Evolutionary conservation across 2,888 invertebrate species (phyloP).

Genomic region (Zhengitettix transpicula): DNA sequence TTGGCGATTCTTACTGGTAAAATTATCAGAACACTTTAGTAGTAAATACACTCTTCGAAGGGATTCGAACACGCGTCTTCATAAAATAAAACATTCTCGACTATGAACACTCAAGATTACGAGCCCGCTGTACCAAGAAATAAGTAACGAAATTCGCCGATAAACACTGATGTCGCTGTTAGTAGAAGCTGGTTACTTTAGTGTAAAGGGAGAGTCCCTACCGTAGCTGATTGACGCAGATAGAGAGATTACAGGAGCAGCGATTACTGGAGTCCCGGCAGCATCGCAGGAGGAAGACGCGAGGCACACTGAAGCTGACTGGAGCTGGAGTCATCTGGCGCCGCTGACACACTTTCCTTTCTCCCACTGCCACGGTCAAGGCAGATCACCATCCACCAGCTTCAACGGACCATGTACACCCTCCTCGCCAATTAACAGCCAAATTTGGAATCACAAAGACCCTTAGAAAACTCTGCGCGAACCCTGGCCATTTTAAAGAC

Average conservation of each 20-base stretch:
- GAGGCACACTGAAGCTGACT: not conserved
- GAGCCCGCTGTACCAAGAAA: too few species aligned
- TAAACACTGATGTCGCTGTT: too few species aligned
- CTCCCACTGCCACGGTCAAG: not conserved
- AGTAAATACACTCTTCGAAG: too few species aligned
- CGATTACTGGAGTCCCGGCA: not conserved
- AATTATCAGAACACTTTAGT: too few species aligned
- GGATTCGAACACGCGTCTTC: too few species aligned
- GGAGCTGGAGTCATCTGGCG: not conserved
- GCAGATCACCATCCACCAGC: not conserved
- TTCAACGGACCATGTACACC: too few species aligned
- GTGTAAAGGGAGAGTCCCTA: not conserved
- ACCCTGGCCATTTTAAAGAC: too few species aligned
- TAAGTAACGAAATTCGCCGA: too few species aligned
- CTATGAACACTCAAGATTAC: too few species aligned
- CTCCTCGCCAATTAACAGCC: not conserved
- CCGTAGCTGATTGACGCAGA: not conserved
- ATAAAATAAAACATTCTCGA: too few species aligned
- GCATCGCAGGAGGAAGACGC: not conserved
- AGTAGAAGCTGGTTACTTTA: not conserved
- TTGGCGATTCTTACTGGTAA: too few species aligned
- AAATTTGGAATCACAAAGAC: not conserved
- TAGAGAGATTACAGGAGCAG: not conserved
- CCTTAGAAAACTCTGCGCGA: too few species aligned
- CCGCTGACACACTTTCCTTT: not conserved